Evolutionary conservation across 2,888 invertebrate genomes (phyloP).

Genomic region (Ophioninae sp.): DNA sequence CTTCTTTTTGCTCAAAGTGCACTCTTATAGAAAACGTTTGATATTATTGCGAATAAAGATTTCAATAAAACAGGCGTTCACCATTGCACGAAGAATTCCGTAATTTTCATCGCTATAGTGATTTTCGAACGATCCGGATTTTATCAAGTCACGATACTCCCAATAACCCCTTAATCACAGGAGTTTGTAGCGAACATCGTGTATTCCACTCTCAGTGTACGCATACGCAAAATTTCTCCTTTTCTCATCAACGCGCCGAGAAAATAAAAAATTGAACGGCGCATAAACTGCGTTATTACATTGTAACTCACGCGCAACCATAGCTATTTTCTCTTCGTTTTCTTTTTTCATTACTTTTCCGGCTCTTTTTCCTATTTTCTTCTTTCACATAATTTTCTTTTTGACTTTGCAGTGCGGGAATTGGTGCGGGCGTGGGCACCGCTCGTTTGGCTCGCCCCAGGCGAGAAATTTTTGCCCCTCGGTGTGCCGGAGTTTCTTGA

Average conservation of each 20-base stretch:
- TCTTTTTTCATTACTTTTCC: constrained; percentile 5
- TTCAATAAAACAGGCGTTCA: too few relatives aligned
- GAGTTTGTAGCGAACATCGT: too few relatives aligned
- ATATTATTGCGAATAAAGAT: too few relatives aligned
- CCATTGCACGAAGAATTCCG: too few relatives aligned
- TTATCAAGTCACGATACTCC: too few relatives aligned
- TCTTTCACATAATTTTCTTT: background rate
- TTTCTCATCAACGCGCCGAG: constrained; percentile 4
- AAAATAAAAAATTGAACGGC: background rate
- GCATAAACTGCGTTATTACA: constrained; percentile 1
- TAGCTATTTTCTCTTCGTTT: background rate
- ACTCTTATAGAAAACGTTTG: too few relatives aligned
- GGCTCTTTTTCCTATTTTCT: background rate
- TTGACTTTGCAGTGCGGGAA: constrained; percentile 71
- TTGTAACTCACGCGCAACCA: background rate
- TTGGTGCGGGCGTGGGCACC: constrained; percentile 86
- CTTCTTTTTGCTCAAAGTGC: too few relatives aligned
- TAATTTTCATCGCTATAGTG: too few relatives aligned
- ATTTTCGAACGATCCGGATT: too few relatives aligned
- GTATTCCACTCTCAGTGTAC: too few relatives aligned
- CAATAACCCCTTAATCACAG: too few relatives aligned
- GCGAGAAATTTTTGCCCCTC: constrained; percentile 85
- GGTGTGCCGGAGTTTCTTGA: constrained; percentile 85
- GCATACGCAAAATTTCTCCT: constrained; percentile 5
- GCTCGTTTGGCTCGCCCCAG: constrained; percentile 85